Percentiles rank a stretch among this genome's conserved stretches.
Evolutionary conservation across 2,113 vertebrate species (phyloP).

Genomic region (Taurulus bubalis): DNA sequence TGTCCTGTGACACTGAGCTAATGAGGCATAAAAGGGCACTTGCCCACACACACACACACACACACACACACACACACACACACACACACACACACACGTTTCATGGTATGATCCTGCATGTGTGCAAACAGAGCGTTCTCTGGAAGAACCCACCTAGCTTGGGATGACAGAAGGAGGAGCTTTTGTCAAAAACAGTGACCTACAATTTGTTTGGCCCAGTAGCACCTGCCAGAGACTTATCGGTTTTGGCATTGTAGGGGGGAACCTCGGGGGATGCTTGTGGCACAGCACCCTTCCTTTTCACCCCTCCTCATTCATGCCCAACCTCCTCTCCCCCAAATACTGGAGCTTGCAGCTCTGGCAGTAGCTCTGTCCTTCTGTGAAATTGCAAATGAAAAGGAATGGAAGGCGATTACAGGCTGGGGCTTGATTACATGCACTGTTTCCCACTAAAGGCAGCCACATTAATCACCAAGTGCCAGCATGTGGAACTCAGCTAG

Average conservation of each 20-base stretch:
- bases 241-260: constrained; percentile 52
- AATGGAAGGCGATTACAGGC: constrained; percentile 78
- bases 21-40: constrained; percentile 69
- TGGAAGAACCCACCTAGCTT: constrained; percentile 34
- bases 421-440: constrained; percentile 79
- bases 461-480: constrained; percentile 74
- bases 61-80: background rate
- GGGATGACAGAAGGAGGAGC: constrained; percentile 19
- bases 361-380: constrained; percentile 58
- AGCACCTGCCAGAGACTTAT: constrained; percentile 66
- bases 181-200: constrained; percentile 49
- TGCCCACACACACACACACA: background rate
- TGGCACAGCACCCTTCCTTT: constrained; percentile 26
- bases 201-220: constrained; percentile 68
- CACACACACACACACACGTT: background rate
- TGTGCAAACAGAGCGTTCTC: constrained; percentile 23
- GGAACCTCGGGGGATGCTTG: constrained; percentile 56
- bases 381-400: constrained; percentile 76
- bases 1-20: constrained; percentile 53
- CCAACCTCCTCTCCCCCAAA: constrained; percentile 11
- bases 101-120: constrained; percentile 25
- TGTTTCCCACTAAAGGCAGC: constrained; percentile 73
- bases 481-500: constrained; percentile 40
- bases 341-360: constrained; percentile 42
- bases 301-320: background rate